Evolutionary conservation across 1,140 invertebrate genomes (phyloP).

Genomic region (Cyclargus thomasi): DNA sequence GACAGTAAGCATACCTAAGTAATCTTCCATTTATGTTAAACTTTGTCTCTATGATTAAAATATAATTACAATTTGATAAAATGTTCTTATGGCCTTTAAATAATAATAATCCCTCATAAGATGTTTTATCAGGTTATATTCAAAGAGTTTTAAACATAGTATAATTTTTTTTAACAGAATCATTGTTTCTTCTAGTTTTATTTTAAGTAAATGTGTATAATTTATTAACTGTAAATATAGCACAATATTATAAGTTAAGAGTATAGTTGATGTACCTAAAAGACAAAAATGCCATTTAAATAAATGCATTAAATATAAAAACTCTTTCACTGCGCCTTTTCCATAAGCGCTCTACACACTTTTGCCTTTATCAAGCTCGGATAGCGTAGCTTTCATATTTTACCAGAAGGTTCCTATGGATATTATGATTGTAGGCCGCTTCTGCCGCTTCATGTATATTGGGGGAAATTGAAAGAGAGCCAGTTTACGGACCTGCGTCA

Average conservation of each 20-base stretch:
- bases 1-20: constrained; percentile 29
- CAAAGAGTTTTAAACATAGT: no score
- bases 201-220: background rate
- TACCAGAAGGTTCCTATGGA: no score
- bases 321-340: background rate
- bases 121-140: no score
- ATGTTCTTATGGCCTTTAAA: background rate
- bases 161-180: no score
- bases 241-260: constrained; percentile 31
- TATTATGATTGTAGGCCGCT: no score
- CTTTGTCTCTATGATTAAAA: background rate
- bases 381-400: no score
- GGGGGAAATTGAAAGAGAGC: no score
- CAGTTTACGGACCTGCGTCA: no score
- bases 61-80: background rate
- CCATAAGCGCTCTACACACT: no score
- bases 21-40: background rate
- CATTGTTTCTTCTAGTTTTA: background rate
- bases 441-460: no score
- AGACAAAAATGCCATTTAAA: constrained; percentile 48
- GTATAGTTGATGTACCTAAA: constrained; percentile 47
- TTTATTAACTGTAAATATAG: constrained; percentile 25
- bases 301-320: constrained; percentile 33
- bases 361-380: no score
- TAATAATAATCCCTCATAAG: no score